A percentile compares a stretch with the other conserved stretches of the same genome.
These are phyloP conservation scores for Micromys minutus DNA, from an alignment of 2,113 vertebrate species.

Conservation along the genomic window DNA sequence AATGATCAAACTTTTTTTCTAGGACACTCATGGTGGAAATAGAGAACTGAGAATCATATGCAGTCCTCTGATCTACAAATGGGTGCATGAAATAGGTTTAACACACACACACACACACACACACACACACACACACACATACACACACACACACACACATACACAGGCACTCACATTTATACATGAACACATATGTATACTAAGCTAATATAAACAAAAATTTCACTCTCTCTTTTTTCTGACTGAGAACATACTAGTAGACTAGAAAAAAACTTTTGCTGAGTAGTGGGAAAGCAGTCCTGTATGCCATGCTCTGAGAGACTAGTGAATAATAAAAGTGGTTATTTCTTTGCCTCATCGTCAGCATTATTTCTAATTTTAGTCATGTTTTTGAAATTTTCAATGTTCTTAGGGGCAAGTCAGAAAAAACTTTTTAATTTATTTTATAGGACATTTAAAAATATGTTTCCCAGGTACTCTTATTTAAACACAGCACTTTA, in stretches of 20 bases:
- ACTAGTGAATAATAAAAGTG: background rate
- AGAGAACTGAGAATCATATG: background rate
- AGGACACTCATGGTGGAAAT: background rate
- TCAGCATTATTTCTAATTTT: background rate
- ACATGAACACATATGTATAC: background rate
- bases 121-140: no score
- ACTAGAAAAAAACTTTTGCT: background rate
- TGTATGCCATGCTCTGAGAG: background rate
- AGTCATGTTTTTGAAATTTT: background rate
- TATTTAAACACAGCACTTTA: background rate
- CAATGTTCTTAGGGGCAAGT: background rate
- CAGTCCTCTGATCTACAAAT: background rate
- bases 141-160: background rate
- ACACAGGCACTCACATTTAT: background rate
- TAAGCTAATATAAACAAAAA: background rate
- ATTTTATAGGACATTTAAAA: background rate
- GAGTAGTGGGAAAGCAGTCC: background rate
- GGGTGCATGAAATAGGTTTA: background rate
- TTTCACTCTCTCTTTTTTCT: background rate
- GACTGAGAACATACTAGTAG: background rate
- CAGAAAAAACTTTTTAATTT: background rate
- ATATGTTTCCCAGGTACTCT: background rate
- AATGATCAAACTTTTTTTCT: background rate
- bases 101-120: no score
- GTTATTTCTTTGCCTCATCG: slow-evolving; percentile 7